Evolutionary conservation across 1,140 invertebrate species (phyloP).

Genomic region (Mercenaria mercenaria): DNA sequence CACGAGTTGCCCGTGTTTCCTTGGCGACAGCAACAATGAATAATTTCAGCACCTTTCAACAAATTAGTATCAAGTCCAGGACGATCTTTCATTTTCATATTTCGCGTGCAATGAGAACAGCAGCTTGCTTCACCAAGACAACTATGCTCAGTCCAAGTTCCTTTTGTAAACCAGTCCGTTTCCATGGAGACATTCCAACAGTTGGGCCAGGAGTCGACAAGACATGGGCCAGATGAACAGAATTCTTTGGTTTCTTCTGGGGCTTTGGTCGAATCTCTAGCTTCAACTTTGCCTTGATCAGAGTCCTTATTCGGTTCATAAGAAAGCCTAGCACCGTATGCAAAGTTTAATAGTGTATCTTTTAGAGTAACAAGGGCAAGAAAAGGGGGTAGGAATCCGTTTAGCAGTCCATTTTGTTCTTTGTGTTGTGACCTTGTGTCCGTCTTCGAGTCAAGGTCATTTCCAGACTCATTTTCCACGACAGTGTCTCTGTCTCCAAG

Average conservation of each 20-base stretch:
- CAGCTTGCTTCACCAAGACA: not conserved
- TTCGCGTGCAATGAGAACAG: not conserved
- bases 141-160: not conserved
- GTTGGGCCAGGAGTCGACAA: conserved; percentile 34
- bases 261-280: not conserved
- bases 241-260: not conserved
- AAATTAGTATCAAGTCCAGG: not conserved
- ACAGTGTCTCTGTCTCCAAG: not conserved
- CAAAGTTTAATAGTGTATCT: conserved; percentile 58
- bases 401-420: conserved; percentile 15
- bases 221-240: conserved; percentile 58
- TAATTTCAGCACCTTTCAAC: not conserved
- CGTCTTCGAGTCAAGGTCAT: not conserved
- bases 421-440: not conserved
- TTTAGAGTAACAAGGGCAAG: conserved; percentile 65
- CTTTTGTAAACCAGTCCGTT: conserved; percentile 40
- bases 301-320: not conserved
- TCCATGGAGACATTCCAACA: conserved; percentile 53
- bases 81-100: not conserved
- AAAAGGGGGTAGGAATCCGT: conserved; percentile 49
- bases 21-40: conserved; percentile 26
- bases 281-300: not conserved
- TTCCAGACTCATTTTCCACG: not conserved
- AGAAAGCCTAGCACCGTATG: conserved; percentile 28
- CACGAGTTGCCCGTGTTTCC: not conserved